phyloP scores from a whole-genome alignment of 2,888 invertebrate species.

The Agrochola macilenta region DNA sequence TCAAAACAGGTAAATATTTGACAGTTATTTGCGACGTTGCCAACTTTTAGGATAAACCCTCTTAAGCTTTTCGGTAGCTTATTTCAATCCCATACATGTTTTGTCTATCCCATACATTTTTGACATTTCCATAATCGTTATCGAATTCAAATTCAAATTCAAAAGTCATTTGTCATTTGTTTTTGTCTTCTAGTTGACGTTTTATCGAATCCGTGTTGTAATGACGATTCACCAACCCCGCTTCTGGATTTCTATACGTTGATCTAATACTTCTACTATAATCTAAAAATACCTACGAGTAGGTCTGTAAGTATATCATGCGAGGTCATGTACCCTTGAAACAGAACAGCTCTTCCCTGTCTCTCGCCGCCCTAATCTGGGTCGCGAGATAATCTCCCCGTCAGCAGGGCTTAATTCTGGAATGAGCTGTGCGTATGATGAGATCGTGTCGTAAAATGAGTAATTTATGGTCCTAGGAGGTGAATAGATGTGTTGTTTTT shows the following conservation, averaged over 20 bases:
- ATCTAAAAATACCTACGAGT: conserved; percentile 1
- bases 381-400: conserved; percentile 36
- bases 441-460: conserved; percentile 38
- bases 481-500: background rate
- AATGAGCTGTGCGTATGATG: conserved; percentile 16
- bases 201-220: background rate
- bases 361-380: conserved; percentile 36
- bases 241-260: background rate
- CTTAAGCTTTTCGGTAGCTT: too few relatives aligned
- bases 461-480: conserved; percentile 21
- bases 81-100: too few relatives aligned
- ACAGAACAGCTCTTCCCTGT: conserved; percentile 23
- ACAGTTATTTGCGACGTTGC: too few relatives aligned
- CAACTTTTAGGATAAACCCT: too few relatives aligned
- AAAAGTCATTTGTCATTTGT: too few relatives aligned
- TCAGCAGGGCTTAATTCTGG: conserved; percentile 44
- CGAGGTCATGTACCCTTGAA: conserved; percentile 37
- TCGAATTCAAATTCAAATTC: too few relatives aligned
- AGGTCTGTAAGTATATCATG: too few relatives aligned
- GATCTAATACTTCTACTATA: background rate
- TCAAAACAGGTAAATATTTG: too few relatives aligned
- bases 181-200: too few relatives aligned
- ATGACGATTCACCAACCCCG: background rate
- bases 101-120: too few relatives aligned
- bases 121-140: too few relatives aligned